Base-by-base conservation (phyloP, 1,140 invertebrate species). In the Ctenoplectra terminalis region DNA sequence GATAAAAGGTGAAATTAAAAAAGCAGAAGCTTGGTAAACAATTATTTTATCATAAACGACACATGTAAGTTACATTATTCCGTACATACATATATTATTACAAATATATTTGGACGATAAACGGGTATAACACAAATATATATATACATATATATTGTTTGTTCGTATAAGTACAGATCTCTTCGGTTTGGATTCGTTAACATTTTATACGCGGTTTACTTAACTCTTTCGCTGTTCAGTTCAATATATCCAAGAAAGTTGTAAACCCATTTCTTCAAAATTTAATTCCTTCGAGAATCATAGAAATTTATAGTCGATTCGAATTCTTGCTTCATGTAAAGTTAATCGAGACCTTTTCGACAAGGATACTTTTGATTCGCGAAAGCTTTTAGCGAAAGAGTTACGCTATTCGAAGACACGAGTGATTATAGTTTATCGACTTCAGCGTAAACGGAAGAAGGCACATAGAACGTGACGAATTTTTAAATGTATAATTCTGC, bases 391-490 rank as follows among this genome's bases (percentile, higher is more conserved):
- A 73, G 69, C 77, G 77, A 72, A 63, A 80, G 69, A 63, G 34
- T 80, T 71, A 58, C 37, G 31, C 37, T 40, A 75, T 31, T 75
- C 58, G 71, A 63, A 71, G 58, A 66, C 72, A 71, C 79, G 37
- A 66, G 48, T 84, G 66, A 73, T 50, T 84, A 84, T 26, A 75
- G n/a, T 63, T 74, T 76, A 71, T 86, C 74, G 40, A 74, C 72
- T 80, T 75, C 70, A 83, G 81, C 81, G 72, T 84, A 87, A 90
- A 88, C 87, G 85, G 89, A 91, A 90, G 90, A 91, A 91, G 89
- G 90, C 90, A 90, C 90, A 85, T 89, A 90, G 78, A 90, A 61
- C 72, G 84, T 60, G 85, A 82, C 82, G 84, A 72, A 34, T 58
- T 76, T 54, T 74, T 60, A 81, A 46, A 75, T 66, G 17, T 84